Percentiles rank a stretch among this genome's conserved stretches.
phyloP scores from a whole-genome alignment of 2,113 vertebrate species.

The Alexandromys fortis region DNA sequence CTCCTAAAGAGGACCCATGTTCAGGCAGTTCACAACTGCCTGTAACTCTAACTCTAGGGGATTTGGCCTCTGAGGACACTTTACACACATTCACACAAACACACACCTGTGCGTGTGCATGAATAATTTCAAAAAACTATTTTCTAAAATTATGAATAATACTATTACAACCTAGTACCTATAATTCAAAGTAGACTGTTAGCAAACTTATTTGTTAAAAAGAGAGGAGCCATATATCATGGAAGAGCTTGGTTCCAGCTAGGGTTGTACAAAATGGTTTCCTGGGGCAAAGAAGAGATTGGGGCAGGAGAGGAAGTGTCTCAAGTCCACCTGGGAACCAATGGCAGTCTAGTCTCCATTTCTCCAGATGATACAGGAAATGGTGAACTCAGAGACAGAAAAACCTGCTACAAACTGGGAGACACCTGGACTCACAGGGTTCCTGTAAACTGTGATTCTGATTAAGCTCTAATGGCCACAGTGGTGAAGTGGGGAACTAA shows the following conservation, averaged over 20 bases:
- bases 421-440: not conserved
- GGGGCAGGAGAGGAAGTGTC: not conserved
- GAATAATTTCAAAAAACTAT: not conserved
- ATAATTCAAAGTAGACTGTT: not conserved
- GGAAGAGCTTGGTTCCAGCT: not conserved
- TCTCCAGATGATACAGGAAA: conserved; percentile 29
- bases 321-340: not conserved
- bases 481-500: conserved; percentile 25
- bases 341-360: not conserved
- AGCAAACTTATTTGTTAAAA: not conserved
- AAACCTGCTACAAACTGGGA: conserved; percentile 27
- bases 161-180: not conserved
- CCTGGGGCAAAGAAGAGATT: not conserved
- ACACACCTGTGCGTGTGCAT: no score
- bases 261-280: not conserved
- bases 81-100: not conserved
- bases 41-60: not conserved
- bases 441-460: conserved; percentile 54
- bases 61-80: not conserved
- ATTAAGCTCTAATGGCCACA: conserved; percentile 27
- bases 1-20: not conserved
- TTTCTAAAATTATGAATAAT: not conserved
- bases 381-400: not conserved
- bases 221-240: not conserved
- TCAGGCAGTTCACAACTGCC: not conserved